Evolutionary conservation across 2,888 invertebrate genomes (phyloP).

Genomic region (Palloptera scutellata): DNA sequence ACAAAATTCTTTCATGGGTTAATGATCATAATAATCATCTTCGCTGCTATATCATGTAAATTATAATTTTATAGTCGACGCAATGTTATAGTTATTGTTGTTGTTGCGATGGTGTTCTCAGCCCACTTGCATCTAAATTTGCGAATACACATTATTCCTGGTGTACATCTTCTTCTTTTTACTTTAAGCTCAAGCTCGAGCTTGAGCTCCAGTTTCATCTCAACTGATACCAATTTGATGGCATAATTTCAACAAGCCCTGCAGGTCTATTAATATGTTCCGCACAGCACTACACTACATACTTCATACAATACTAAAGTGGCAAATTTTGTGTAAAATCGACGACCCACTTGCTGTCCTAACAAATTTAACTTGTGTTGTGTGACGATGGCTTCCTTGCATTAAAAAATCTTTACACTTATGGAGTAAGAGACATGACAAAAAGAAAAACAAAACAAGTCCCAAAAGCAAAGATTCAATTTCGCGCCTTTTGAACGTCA

Average conservation of each 20-base stretch:
- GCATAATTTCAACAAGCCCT: slow-evolving; percentile 64
- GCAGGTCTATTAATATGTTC: slow-evolving; percentile 56
- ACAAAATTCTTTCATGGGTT: no score
- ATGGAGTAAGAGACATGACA: no score
- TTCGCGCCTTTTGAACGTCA: slow-evolving; percentile 24
- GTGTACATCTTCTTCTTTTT: neutral
- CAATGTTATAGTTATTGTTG: slow-evolving; percentile 17
- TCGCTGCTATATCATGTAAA: no score
- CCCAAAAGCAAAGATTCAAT: slow-evolving; percentile 26
- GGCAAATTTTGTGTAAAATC: slow-evolving; percentile 50
- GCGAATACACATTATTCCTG: slow-evolving; percentile 25
- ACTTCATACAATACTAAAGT: slow-evolving; percentile 42
- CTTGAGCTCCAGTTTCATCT: no score
- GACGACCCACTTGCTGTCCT: slow-evolving; percentile 34
- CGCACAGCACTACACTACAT: slow-evolving; percentile 34
- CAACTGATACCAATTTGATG: slow-evolving; percentile 61
- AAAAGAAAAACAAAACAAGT: neutral
- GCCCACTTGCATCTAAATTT: slow-evolving; percentile 38
- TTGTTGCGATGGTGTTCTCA: slow-evolving; percentile 26
- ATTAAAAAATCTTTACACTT: no score
- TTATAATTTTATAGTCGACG: no score
- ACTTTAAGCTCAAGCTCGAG: no score
- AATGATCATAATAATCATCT: no score
- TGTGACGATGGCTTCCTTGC: slow-evolving; percentile 6
- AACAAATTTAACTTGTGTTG: slow-evolving; percentile 22